Evolutionary conservation across 2,888 invertebrate species (phyloP), one percentile per base, ranked within the genome.

Genomic region (Drosophila antonietae): DNA sequence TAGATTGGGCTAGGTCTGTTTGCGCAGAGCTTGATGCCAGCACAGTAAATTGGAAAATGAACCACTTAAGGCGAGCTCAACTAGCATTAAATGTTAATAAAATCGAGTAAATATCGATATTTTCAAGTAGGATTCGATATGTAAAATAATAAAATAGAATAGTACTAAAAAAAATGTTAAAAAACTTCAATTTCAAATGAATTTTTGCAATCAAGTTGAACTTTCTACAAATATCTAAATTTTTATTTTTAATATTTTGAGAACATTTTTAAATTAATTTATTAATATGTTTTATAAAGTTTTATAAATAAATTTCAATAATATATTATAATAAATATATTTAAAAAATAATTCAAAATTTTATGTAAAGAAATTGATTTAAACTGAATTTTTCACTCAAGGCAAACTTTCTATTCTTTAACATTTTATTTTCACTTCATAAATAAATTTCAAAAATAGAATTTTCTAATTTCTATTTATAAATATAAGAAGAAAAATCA

Each of bases 1-100:
- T 23, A 49, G 67, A 59, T 81, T 85, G 81, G 63, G 83, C 52
- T 51, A 83, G 83, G 85, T 75, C 72, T 64, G 53, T 20, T 68
- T 73, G 70, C 73, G 60, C 64, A 59, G 51, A 66, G 53, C 60
- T 76, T 58, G 65, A n/a, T 61, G 65, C 70, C 55, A 49, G 35
- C 58, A 70, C 67, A 67, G 74, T 64, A 77, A 67, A 67, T 77
- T 77, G 61, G 18, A 41, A 58, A 55, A 71, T 74, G 59, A 72
- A 52, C 55, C 58, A 53, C 68, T 74, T 60, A 39, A 52, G 23
- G 41, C 8, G 14, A 51, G 39, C 47, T 35, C 20, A 23, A 14
- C 33, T 53, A 14, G 9, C 15, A n/a, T 28, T 15, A 61, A 60
- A 46, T 10, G 28, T 15, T 43, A 14, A 46, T 28, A 37, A 35